Base-by-base conservation (phyloP, 64 coral and sea anemone species). In the Catalaphyllia jardinei region DNA sequence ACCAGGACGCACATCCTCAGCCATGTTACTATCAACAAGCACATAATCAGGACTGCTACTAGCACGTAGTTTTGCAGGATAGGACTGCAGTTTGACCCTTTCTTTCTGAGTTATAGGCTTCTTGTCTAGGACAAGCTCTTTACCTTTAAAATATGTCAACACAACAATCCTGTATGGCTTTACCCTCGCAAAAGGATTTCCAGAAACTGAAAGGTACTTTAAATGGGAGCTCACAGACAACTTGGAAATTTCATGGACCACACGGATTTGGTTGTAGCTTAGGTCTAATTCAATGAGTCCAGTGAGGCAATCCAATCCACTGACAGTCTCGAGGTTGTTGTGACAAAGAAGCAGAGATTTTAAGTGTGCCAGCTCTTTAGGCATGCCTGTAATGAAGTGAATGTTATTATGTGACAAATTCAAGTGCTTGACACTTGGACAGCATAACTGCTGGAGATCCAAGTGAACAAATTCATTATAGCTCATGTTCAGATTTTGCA, bases 241-340 rank as follows among this genome's bases (percentile, higher is more conserved):
- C 59, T 93, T 90, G 22, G 67, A 75, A 13, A 96, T 42, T 69
- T 97, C 95, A 30, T 83, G 79, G 28, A 88, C 38, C 55, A 17
- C 81, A 28, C 25, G 52, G 4, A 97, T 79, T 59, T 91, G 82
- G 65, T 97, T 97, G 17, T 60, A 31, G 6, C 79, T 78, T 5
- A 97, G 76, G 86, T 93, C 73, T 12, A 97, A 78, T 80, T 97
- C 91, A 91, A 97, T 97, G 17, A 97, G 89, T n/a, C 95, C 95
- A n/a, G 74, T 54, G 9, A 97, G 84, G 19, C 67, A 93, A 50
- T 93, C 95, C 15, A 97, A 73, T 8, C 95, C 91, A 51, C 60
- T 90, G 24, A 97, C 63, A 24, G 77, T 90, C 89, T 97, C 87
- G 19, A 97, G 78, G 67, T 93, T 93, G 75, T 97, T 97, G 38